Conservation (phyloP, 2,113 vertebrate genomes). For the Thamnophis sirtalis region DNA sequence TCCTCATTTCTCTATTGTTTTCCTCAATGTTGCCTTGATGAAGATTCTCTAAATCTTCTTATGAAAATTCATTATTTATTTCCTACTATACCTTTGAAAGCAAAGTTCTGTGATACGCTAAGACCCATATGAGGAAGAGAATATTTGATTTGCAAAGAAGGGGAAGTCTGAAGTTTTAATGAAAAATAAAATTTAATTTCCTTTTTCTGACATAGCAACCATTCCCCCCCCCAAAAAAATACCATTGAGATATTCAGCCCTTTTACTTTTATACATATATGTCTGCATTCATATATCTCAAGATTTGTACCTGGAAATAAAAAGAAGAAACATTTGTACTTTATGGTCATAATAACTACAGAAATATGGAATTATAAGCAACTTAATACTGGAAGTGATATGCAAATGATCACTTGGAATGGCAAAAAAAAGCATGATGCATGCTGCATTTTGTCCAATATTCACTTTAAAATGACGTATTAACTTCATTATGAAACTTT, state of each 20-base stretch:
- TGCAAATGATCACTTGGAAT: neutral
- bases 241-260: neutral
- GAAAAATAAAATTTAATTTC: neutral
- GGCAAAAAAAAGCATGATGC: neutral
- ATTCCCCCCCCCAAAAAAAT: no score
- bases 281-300: neutral
- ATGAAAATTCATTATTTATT: neutral
- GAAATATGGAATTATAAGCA: neutral
- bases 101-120: neutral
- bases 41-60: neutral
- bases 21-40: neutral
- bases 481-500: neutral
- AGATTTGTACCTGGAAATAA: neutral
- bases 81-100: neutral
- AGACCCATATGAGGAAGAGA: neutral
- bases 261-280: neutral
- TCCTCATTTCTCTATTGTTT: neutral
- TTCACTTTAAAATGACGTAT: neutral
- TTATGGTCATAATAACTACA: neutral
- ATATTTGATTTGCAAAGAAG: neutral
- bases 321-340: no score
- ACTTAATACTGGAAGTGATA: neutral
- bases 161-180: neutral
- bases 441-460: neutral
- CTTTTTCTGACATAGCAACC: neutral